phyloP scores from a whole-genome alignment of 2,113 vertebrate species.

The Calonectris borealis region DNA sequence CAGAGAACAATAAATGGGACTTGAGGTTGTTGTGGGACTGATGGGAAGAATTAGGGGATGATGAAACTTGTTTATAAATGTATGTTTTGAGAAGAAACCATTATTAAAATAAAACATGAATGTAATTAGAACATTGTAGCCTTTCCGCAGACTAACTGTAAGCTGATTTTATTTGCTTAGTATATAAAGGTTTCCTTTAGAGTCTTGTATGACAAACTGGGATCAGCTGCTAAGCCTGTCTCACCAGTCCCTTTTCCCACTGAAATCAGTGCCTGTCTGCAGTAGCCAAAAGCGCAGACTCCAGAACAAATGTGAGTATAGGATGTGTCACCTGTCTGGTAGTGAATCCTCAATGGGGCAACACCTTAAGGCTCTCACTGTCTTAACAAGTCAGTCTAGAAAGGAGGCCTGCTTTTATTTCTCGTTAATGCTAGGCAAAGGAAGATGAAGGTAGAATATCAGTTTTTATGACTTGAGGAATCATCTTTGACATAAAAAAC shows the following conservation, averaged over 20 bases:
- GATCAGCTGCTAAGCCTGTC: neutral
- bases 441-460: neutral
- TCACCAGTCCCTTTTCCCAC: neutral
- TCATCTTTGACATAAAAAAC: neutral
- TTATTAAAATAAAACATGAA: neutral
- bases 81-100: neutral
- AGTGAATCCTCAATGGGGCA: neutral
- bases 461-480: neutral
- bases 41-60: neutral
- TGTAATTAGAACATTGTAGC: neutral
- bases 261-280: neutral
- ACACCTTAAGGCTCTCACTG: neutral
- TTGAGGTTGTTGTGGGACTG: neutral
- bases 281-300: neutral
- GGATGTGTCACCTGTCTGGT: neutral
- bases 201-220: neutral
- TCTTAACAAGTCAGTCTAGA: neutral
- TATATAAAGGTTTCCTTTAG: neutral
- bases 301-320: accelerated
- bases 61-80: neutral
- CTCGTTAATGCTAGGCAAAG: neutral
- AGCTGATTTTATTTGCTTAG: neutral
- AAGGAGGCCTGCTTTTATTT: neutral
- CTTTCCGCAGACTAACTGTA: neutral
- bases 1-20: neutral